Conservation (phyloP, 2,113 vertebrate species). For the Varanus komodoensis region DNA sequence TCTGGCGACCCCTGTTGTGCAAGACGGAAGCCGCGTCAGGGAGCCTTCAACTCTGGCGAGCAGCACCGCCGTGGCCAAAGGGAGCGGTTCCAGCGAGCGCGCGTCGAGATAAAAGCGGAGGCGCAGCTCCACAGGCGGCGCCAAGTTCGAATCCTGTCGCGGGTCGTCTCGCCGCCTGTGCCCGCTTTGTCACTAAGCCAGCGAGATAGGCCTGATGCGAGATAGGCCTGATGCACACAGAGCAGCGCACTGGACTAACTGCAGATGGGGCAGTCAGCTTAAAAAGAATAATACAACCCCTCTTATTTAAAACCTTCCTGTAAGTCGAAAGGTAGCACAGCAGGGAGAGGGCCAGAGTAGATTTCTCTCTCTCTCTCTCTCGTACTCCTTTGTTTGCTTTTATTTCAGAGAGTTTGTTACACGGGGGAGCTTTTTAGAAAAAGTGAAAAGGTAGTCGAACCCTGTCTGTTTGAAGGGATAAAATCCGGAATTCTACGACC, state of each 20-base stretch:
- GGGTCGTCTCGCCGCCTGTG: background rate
- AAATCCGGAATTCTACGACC: background rate
- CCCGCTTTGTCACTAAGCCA: background rate
- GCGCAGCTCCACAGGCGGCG: background rate
- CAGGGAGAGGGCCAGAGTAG: background rate
- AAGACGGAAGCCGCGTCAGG: constrained; percentile 62
- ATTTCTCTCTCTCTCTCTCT: background rate
- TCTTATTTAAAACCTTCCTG: background rate
- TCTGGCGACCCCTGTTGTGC: constrained; percentile 67
- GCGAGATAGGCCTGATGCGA: background rate
- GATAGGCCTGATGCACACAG: background rate
- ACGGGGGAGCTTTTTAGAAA: background rate
- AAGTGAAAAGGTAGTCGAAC: background rate
- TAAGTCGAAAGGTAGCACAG: background rate
- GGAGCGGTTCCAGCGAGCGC: too few relatives aligned
- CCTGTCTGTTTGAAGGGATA: background rate
- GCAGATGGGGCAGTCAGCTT: background rate
- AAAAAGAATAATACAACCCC: too few relatives aligned
- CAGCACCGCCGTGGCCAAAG: background rate
- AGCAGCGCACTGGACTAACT: background rate
- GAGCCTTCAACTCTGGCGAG: background rate
- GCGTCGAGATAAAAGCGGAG: background rate
- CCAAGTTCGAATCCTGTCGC: background rate
- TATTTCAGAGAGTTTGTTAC: background rate
- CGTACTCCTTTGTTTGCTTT: background rate